phyloP scores from a whole-genome alignment of 2,797 vertebrate species.

The Lophotriccus pileatus region DNA sequence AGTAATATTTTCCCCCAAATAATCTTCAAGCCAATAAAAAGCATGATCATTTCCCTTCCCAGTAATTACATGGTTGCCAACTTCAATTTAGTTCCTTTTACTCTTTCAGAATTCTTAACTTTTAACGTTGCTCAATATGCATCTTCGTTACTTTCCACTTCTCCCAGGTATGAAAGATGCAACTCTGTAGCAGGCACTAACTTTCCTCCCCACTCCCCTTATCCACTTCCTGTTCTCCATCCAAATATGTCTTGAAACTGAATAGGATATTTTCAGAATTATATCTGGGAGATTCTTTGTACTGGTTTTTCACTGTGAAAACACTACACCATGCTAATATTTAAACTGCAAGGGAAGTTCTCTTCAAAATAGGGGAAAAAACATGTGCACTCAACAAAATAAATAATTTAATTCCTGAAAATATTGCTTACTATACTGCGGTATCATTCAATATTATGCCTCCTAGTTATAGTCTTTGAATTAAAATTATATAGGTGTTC shows the following conservation, averaged over 20 bases:
- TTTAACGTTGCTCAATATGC: background rate
- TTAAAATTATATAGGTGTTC: background rate
- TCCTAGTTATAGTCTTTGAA: background rate
- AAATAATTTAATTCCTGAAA: background rate
- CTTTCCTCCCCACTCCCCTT: background rate
- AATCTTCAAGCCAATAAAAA: conserved; percentile 14
- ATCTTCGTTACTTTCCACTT: background rate
- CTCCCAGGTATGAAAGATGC: background rate
- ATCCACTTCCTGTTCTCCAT: background rate
- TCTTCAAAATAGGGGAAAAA: background rate
- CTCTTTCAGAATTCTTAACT: background rate
- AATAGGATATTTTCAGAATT: background rate
- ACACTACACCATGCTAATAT: background rate
- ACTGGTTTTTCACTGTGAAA: background rate
- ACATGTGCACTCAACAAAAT: background rate
- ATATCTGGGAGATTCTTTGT: background rate
- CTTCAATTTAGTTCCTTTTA: conserved; percentile 25
- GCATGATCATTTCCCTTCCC: background rate
- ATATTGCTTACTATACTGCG: background rate
- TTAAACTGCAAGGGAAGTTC: background rate
- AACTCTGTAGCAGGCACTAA: background rate
- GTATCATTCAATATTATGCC: background rate
- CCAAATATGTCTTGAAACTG: background rate
- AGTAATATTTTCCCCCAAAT: background rate
- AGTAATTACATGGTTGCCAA: conserved; percentile 16